phyloP scores from a whole-genome alignment of 2,888 invertebrate genomes.

The Synergus umbraculus region DNA sequence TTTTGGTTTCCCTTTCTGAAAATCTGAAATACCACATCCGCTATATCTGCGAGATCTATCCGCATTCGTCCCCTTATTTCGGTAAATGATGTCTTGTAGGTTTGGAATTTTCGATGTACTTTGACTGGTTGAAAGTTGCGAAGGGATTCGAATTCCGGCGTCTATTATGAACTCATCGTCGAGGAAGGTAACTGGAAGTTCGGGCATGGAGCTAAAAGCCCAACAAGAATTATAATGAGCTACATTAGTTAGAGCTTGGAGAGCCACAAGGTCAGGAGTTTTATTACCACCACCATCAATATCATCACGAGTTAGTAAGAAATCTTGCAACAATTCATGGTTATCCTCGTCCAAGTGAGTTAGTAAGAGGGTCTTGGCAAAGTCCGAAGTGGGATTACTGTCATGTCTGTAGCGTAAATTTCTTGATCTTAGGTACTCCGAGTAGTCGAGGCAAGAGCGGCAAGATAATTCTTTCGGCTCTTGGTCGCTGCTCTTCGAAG shows the following conservation, averaged over 20 bases:
- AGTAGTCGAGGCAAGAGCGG: slow-evolving; percentile 49
- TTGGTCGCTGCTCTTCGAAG: slow-evolving; percentile 41
- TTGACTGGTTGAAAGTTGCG: slow-evolving; percentile 68
- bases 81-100: slow-evolving; percentile 67
- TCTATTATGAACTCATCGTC: slow-evolving; percentile 76
- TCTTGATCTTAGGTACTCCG: neutral
- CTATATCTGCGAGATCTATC: slow-evolving; percentile 62
- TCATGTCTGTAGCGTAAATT: slow-evolving; percentile 38
- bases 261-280: slow-evolving; percentile 60
- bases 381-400: slow-evolving; percentile 57
- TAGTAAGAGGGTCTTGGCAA: slow-evolving; percentile 62
- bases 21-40: neutral
- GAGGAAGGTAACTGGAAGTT: slow-evolving; percentile 70
- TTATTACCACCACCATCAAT: slow-evolving; percentile 46
- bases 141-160: slow-evolving; percentile 74
- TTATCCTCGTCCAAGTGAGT: slow-evolving; percentile 65
- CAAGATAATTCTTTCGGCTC: slow-evolving; percentile 37
- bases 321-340: slow-evolving; percentile 64
- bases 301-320: slow-evolving; percentile 60
- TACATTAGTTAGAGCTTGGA: slow-evolving; percentile 48
- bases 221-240: slow-evolving; percentile 73
- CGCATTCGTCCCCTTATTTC: slow-evolving; percentile 62
- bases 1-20: neutral
- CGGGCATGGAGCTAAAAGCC: slow-evolving; percentile 75
- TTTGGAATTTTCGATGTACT: slow-evolving; percentile 71